Conservation (phyloP, 2,888 invertebrate species). For the Gryllus longicercus region DNA sequence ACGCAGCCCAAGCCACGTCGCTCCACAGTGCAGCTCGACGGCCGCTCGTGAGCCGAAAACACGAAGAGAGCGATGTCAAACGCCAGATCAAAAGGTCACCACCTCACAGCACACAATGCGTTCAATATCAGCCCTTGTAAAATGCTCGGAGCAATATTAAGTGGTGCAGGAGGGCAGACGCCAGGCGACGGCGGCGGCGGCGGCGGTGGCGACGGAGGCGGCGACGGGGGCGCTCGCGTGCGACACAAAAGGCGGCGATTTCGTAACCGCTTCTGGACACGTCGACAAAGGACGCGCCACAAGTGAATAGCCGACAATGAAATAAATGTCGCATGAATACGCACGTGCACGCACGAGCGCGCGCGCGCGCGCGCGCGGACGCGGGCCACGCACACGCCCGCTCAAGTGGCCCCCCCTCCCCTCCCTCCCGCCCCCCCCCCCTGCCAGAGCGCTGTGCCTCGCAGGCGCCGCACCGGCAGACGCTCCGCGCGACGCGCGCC, state of each 20-base stretch:
- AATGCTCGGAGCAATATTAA: neutral
- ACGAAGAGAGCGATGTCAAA: neutral
- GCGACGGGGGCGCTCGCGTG: too few species aligned
- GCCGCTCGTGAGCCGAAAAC: neutral
- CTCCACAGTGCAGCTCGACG: neutral
- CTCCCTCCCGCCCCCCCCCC: neutral
- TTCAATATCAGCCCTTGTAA: neutral
- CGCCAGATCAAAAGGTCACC: constrained; percentile 7
- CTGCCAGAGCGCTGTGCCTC: neutral
- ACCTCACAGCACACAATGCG: neutral
- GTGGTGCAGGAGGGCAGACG: neutral
- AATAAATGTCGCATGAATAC: neutral
- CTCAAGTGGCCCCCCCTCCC: neutral
- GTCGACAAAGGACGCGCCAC: neutral
- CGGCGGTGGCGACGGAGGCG: too few species aligned
- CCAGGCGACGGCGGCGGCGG: neutral
- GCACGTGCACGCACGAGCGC: neutral
- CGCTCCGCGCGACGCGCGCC: too few species aligned
- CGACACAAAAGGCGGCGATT: too few species aligned
- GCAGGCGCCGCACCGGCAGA: too few species aligned
- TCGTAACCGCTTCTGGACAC: too few species aligned
- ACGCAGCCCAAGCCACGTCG: too few species aligned
- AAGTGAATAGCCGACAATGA: constrained; percentile 17
- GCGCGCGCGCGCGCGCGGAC: neutral
- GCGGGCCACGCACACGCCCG: constrained; percentile 1